phyloP scores from a whole-genome alignment of 2,888 invertebrate species.

The Eupithecia tripunctaria region DNA sequence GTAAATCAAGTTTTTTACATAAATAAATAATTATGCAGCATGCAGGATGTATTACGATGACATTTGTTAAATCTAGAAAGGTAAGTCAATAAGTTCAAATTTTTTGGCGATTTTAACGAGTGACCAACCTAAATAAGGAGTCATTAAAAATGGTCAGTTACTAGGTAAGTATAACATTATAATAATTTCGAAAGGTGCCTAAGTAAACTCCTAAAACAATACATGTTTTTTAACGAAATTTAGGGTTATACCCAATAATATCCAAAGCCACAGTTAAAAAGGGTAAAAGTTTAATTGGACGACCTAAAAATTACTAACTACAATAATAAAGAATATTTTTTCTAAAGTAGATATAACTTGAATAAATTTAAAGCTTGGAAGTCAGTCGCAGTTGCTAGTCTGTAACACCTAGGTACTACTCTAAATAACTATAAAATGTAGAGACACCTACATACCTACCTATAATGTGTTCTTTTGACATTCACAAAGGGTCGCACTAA shows the following conservation, averaged over 20 bases:
- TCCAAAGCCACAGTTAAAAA: constrained; percentile 12
- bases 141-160: not conserved
- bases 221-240: not conserved
- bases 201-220: not conserved
- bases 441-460: not conserved
- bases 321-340: not conserved
- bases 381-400: constrained; percentile 28
- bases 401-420: not conserved
- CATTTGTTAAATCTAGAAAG: not conserved
- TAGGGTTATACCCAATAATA: constrained; percentile 13
- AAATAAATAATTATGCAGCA: no score
- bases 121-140: not conserved
- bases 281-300: constrained; percentile 29
- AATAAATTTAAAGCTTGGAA: constrained; percentile 36
- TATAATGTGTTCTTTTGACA: not conserved
- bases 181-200: not conserved
- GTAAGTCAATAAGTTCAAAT: not conserved
- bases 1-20: not conserved
- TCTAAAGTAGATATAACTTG: constrained; percentile 5
- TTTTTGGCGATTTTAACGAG: not conserved
- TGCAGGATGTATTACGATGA: not conserved
- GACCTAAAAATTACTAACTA: constrained; percentile 23
- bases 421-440: not conserved
- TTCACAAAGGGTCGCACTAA: not conserved
- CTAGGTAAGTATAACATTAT: not conserved